Percentiles rank a stretch among this genome's conserved stretches.
Evolutionary conservation across 2,888 invertebrate species (phyloP).

Genomic region (Nasonia oneida): DNA sequence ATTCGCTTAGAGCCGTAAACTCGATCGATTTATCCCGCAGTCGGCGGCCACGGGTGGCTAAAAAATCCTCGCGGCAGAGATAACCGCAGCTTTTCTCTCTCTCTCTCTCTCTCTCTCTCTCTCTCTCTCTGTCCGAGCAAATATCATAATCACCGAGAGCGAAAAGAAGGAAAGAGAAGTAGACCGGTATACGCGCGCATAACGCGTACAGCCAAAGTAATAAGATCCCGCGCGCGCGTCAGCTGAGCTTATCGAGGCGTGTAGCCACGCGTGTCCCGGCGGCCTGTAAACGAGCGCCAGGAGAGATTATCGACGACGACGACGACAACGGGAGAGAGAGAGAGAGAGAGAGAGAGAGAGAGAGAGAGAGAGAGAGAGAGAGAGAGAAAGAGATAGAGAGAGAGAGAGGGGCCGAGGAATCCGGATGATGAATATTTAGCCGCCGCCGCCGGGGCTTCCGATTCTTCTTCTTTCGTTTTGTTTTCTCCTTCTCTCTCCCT

Average conservation of each 20-base stretch:
- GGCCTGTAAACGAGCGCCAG: not conserved
- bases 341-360: not conserved
- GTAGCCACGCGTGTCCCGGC: conserved; percentile 24
- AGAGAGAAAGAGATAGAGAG: not conserved
- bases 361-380: not conserved
- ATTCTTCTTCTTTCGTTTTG: not conserved
- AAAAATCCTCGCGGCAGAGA: not conserved
- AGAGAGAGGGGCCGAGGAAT: not conserved
- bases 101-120: no score
- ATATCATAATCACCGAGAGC: conserved; percentile 1
- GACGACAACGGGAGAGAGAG: not conserved
- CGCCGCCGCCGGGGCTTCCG: conserved; percentile 5
- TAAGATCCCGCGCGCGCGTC: not conserved
- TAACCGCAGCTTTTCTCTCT: not conserved
- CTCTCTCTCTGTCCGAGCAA: not conserved
- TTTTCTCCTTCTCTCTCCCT: not conserved
- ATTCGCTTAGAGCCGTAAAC: not conserved
- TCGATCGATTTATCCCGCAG: not conserved
- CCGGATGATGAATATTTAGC: conserved; percentile 32
- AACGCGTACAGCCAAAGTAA: not conserved
- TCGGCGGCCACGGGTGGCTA: not conserved
- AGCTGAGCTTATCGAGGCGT: not conserved
- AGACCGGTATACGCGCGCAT: not conserved
- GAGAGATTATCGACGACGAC: conserved; percentile 14
- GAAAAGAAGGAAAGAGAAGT: not conserved